A percentile compares a stretch with the other conserved stretches of the same genome.
phyloP scores from a whole-genome alignment of 2,888 invertebrate genomes.

The Cephus pygmeus region DNA sequence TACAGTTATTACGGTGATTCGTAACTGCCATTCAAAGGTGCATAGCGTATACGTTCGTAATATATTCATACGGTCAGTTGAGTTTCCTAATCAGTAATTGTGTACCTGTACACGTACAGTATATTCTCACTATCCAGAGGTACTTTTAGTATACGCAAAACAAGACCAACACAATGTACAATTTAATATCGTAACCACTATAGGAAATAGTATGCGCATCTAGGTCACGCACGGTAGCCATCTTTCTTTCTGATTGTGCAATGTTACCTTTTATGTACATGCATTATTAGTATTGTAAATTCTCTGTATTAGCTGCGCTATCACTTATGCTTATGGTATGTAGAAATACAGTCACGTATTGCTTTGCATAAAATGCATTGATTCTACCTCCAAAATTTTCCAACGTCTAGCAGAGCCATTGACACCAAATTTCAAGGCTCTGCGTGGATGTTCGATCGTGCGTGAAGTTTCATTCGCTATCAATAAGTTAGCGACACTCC shows the following conservation, averaged over 20 bases:
- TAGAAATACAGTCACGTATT: neutral
- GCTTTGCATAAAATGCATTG: neutral
- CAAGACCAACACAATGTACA: slow-evolving; percentile 32
- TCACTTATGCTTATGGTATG: neutral
- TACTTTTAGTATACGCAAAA: neutral
- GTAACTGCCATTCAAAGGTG: neutral
- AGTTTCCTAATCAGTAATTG: neutral
- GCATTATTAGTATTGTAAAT: neutral
- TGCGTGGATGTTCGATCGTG: neutral
- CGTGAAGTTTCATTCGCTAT: neutral
- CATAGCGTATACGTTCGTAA: neutral
- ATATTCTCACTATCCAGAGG: neutral
- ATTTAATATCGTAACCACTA: slow-evolving; percentile 31
- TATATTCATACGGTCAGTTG: neutral
- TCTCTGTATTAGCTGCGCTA: neutral
- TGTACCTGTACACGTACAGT: neutral
- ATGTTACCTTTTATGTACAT: neutral
- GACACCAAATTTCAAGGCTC: neutral
- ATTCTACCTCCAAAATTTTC: neutral
- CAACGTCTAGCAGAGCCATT: neutral
- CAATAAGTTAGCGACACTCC: neutral
- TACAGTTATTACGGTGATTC: neutral
- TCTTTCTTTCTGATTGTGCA: slow-evolving; percentile 3
- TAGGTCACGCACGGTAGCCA: slow-evolving; percentile 2
- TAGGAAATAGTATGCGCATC: neutral